A percentile compares a stretch with the other conserved stretches of the same genome.
phyloP scores from a whole-genome alignment of 2,797 vertebrate species.

The Cryptoprocta ferox region DNA sequence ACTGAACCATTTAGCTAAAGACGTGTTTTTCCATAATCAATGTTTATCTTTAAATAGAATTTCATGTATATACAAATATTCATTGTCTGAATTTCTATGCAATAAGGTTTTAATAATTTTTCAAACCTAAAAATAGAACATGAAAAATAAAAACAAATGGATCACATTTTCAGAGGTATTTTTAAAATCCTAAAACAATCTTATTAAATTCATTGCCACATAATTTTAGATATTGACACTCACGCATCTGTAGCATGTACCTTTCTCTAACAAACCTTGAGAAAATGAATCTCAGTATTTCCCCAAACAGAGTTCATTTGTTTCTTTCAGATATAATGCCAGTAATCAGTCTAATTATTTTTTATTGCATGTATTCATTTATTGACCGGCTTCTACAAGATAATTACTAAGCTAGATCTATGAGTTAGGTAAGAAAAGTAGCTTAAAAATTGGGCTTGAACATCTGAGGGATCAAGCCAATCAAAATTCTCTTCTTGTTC shows the following conservation, averaged over 20 bases:
- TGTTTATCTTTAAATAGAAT: conserved; percentile 53
- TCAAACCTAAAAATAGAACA: background rate
- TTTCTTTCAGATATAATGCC: background rate
- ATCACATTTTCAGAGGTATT: background rate
- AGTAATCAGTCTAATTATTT: background rate
- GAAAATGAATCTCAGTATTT: background rate
- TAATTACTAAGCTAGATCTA: background rate
- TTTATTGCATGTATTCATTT: background rate
- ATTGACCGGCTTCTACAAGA: background rate
- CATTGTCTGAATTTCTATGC: conserved; percentile 3
- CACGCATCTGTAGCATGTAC: background rate
- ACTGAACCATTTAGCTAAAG: conserved; percentile 32
- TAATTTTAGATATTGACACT: background rate
- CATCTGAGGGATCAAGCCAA: background rate
- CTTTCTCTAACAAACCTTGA: background rate
- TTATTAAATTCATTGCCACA: background rate
- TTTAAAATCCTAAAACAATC: background rate
- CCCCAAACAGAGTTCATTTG: background rate
- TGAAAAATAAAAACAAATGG: background rate
- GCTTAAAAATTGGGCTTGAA: background rate
- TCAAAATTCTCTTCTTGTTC: background rate
- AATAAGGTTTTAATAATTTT: background rate
- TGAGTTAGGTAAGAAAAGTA: background rate
- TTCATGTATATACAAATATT: background rate
- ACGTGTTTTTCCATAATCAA: conserved; percentile 36